Base-by-base conservation (phyloP, 2,888 invertebrate genomes). In the Leucophenga montana region DNA sequence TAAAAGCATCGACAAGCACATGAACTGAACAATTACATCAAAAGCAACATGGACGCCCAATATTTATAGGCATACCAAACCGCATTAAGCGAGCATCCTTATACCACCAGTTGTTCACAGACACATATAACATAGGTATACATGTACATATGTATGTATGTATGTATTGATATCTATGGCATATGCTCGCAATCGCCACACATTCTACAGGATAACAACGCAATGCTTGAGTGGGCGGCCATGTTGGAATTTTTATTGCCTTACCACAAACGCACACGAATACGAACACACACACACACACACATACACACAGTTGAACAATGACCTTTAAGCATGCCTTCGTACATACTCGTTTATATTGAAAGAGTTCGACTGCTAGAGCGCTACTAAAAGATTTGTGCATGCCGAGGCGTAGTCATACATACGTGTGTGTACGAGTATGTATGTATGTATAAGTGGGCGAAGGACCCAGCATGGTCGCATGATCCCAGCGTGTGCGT, bases 171-270 rank as follows among this genome's bases (percentile, higher is more conserved):
- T 4, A 56, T 4, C 14, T 27, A 20, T 27, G 18, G 22, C 18
- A 56, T 20, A 27, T 5, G 27, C 18, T 27, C 56, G 27, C 56
- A 56, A 22, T 16, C 27, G 13, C 56, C 8, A 8, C 56, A 56
- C 27, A 27, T 22, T 20, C 18, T 22, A 5, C 3, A 27, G 27
- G 27, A 22, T 14, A 16, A 54, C 18, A 18, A 18, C 18, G 54
- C 54, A 56, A 11, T 27, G 27, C 56, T 3, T 18, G 27, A 20
- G 20, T 20, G 27, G 27, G 56, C 33, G 56, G 48, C 33, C 56
- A 56, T 64, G 64, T 54, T 69, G 78, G 67, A 75, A 76, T 75
- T 80, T 74, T 73, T 62, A 78, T 75, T 77, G 74, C 73, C 75
- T 64, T 66, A 68, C 73, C 16, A 54, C 61, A 59, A 46, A 59